Conservation (phyloP, 2,113 vertebrate species). For the Tachuris rubrigastra region DNA sequence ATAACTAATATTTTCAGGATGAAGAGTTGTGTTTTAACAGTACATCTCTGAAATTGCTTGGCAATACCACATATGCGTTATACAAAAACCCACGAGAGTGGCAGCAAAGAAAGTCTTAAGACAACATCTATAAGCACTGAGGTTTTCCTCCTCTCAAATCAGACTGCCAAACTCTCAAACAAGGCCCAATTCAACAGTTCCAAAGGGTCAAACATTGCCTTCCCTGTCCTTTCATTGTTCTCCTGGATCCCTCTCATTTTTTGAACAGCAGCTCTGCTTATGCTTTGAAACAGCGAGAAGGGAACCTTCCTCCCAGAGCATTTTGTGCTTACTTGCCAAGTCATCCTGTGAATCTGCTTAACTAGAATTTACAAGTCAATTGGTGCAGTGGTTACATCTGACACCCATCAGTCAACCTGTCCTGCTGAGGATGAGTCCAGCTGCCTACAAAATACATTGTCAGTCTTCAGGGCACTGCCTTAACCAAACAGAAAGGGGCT, state of each 20-base stretch:
- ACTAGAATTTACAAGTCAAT: not conserved
- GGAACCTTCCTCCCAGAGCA: not conserved
- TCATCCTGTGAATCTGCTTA: not conserved
- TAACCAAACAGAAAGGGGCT: not conserved
- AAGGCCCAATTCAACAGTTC: not conserved
- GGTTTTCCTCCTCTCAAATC: not conserved
- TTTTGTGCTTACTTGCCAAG: not conserved
- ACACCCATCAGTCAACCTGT: slow-evolving; percentile 4
- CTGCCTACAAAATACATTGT: not conserved
- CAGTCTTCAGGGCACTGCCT: not conserved
- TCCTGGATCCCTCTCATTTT: not conserved
- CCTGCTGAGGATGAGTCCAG: not conserved
- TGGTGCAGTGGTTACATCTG: not conserved
- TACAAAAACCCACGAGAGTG: not conserved
- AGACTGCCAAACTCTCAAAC: not conserved
- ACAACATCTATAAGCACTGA: not conserved
- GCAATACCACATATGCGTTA: not conserved
- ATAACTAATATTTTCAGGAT: not conserved
- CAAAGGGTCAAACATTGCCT: not conserved
- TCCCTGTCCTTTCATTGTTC: not conserved
- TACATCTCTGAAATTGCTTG: not conserved
- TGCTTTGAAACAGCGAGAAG: not conserved
- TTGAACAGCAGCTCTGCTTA: not conserved
- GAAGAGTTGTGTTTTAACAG: not conserved
- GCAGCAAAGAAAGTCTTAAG: not conserved